phyloP scores from a whole-genome alignment of 1,140 invertebrate genomes.

The Plectrocnemia conspersa region DNA sequence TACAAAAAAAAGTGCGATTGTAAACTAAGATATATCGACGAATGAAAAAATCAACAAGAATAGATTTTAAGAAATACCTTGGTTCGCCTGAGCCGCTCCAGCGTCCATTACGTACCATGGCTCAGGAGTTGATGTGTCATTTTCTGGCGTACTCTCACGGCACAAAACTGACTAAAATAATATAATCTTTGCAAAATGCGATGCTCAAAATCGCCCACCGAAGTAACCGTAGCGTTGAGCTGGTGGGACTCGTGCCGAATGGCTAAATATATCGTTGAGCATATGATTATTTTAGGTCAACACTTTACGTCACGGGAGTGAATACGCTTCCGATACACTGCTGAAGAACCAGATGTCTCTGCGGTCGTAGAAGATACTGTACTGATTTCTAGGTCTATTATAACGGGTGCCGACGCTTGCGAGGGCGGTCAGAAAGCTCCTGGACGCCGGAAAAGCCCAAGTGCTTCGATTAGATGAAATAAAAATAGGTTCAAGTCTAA shows the following conservation, averaged over 20 bases:
- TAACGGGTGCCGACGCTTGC: not conserved
- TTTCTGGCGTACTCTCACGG: conserved; percentile 25
- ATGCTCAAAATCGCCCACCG: conserved; percentile 38
- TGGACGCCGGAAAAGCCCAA: no score
- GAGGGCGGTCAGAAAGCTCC: not conserved
- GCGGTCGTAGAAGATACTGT: not conserved
- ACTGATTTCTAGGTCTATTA: not conserved
- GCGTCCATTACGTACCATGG: conserved; percentile 31
- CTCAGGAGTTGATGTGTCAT: conserved; percentile 30
- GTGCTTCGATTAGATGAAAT: no score
- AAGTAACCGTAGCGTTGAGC: conserved; percentile 38
- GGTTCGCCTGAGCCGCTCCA: conserved; percentile 26
- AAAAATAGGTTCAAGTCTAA: no score
- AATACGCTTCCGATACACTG: not conserved
- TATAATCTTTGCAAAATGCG: conserved; percentile 9
- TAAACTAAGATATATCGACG: no score
- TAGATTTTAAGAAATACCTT: no score
- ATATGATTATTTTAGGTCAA: conserved; percentile 49
- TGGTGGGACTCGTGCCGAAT: conserved; percentile 38
- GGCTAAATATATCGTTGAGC: conserved; percentile 52
- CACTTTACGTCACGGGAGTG: conserved; percentile 44
- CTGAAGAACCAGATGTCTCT: not conserved
- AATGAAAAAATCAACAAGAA: no score
- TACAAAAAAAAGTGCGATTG: not conserved
- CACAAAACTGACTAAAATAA: conserved; percentile 21